phyloP scores from a whole-genome alignment of 2,888 invertebrate genomes.

The Esperia sulphurella region DNA sequence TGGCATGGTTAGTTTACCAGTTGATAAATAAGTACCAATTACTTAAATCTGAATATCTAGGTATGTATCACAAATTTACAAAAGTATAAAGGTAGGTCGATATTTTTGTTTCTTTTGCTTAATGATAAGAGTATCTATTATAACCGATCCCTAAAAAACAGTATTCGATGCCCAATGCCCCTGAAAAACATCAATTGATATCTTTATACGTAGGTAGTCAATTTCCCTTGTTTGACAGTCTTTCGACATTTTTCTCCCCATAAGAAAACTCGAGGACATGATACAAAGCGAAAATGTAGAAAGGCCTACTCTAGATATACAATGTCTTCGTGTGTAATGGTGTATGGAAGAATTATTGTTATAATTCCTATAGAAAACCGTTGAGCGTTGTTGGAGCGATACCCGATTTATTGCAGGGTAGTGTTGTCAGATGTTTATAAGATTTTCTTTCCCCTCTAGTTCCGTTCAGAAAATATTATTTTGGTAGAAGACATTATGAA shows the following conservation, averaged over 20 bases:
- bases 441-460: too few species aligned
- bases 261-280: constrained; percentile 9
- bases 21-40: too few species aligned
- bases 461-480: too few species aligned
- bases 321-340: constrained; percentile 51
- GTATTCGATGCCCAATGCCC: too few species aligned
- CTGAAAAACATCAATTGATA: too few species aligned
- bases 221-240: constrained; percentile 12
- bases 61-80: too few species aligned
- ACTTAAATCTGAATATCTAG: too few species aligned
- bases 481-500: too few species aligned
- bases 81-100: too few species aligned
- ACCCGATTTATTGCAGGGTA: not conserved
- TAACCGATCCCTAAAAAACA: not conserved
- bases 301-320: constrained; percentile 7
- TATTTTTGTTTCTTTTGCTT: too few species aligned
- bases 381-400: constrained; percentile 11
- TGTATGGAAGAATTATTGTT: constrained; percentile 56
- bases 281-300: constrained; percentile 5
- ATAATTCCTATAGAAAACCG: constrained; percentile 47
- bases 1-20: too few species aligned
- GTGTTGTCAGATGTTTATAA: not conserved
- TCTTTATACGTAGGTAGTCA: not conserved
- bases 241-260: constrained; percentile 14
- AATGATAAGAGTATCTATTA: too few species aligned